Evolutionary conservation across 2,797 vertebrate genomes (phyloP).

Genomic region (Girardinus metallicus): DNA sequence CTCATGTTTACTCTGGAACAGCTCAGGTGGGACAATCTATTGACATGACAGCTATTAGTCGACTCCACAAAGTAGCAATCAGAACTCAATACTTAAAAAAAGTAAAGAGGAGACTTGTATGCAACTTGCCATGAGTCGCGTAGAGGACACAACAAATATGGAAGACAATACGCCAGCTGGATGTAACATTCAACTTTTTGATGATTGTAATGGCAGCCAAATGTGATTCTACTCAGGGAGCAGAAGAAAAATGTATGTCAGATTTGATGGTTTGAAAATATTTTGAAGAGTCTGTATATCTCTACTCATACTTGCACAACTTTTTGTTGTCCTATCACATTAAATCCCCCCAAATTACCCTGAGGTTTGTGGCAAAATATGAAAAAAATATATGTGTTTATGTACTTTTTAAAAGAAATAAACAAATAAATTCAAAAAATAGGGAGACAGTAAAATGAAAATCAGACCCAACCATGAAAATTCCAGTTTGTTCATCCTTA

Average conservation of each 20-base stretch:
- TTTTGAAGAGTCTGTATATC: background rate
- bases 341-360: background rate
- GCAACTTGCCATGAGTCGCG: background rate
- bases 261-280: background rate
- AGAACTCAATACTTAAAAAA: background rate
- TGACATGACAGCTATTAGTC: background rate
- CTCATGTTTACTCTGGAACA: background rate
- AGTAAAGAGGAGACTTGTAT: background rate
- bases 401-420: background rate
- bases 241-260: background rate
- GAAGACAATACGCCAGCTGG: background rate
- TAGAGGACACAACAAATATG: background rate
- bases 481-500: background rate
- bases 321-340: background rate
- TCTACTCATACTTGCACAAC: background rate
- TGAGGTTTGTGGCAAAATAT: background rate
- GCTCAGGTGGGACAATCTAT: background rate
- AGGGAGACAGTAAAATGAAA: background rate
- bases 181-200: background rate
- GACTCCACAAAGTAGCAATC: background rate
- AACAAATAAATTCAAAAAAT: background rate
- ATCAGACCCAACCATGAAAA: background rate
- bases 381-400: background rate
- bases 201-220: background rate
- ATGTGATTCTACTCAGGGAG: background rate